Evolutionary conservation across 2,888 invertebrate genomes (phyloP).

Genomic region (Drosophila mercatorum): DNA sequence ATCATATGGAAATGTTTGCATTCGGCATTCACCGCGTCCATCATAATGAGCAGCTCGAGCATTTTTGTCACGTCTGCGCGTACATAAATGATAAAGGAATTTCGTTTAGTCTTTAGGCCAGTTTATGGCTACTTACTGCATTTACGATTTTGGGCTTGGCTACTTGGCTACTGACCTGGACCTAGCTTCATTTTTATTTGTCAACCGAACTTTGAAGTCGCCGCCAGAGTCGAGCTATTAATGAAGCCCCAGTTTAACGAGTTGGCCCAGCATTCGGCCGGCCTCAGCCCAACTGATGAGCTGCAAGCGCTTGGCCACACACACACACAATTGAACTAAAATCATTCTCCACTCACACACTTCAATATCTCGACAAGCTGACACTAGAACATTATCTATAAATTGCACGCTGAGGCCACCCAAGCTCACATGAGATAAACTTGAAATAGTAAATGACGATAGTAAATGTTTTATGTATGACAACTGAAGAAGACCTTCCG

Average conservation of each 20-base stretch:
- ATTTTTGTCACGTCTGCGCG: conserved; percentile 61
- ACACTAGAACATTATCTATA: conserved; percentile 21
- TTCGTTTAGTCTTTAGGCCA: conserved; percentile 43
- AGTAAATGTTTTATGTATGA: conserved; percentile 9
- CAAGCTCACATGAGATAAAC: not conserved
- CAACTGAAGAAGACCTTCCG: too few relatives aligned
- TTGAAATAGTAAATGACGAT: not conserved
- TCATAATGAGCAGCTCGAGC: conserved; percentile 43
- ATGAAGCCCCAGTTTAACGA: conserved; percentile 54
- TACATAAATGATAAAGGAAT: conserved; percentile 45
- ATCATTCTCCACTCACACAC: conserved; percentile 9
- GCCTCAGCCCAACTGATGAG: conserved; percentile 14
- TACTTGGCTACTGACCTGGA: conserved; percentile 38
- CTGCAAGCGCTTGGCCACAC: conserved; percentile 45
- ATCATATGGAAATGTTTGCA: conserved; percentile 15
- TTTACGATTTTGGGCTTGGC: conserved; percentile 55
- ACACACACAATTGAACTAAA: conserved; percentile 37
- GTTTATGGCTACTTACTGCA: conserved; percentile 66
- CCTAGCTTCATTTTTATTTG: conserved; percentile 33
- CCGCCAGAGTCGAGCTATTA: conserved; percentile 52
- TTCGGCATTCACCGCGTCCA: conserved; percentile 8
- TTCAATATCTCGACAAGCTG: conserved; percentile 15
- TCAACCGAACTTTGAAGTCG: conserved; percentile 58
- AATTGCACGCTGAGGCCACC: conserved; percentile 37
- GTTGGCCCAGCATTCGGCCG: conserved; percentile 27